Conservation (phyloP, 1,140 invertebrate species). For the Zaprionus africanus region DNA sequence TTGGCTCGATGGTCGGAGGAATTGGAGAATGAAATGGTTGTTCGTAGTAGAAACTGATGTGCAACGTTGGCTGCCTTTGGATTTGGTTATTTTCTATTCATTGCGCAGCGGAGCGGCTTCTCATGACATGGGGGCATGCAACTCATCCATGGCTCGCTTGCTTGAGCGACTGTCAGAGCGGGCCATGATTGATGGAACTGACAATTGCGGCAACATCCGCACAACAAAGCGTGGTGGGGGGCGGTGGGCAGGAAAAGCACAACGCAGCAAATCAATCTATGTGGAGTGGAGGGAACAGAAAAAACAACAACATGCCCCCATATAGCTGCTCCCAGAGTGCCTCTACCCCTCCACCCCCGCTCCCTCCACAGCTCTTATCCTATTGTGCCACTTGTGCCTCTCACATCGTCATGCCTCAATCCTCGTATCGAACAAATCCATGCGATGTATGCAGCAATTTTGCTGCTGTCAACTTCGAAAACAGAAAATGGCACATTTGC, state of each 20-base stretch:
- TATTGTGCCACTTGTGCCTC: background rate
- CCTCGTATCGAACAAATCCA: slow-evolving; percentile 9
- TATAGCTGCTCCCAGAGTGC: background rate
- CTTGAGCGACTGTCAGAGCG: slow-evolving; percentile 57
- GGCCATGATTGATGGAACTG: slow-evolving; percentile 70
- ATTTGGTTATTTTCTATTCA: slow-evolving; percentile 10
- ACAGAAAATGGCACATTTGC: slow-evolving; percentile 80
- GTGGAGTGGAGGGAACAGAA: background rate
- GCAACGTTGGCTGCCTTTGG: background rate
- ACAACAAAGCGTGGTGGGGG: slow-evolving; percentile 12
- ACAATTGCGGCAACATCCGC: slow-evolving; percentile 68
- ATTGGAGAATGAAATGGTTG: too few species aligned
- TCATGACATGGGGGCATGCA: slow-evolving; percentile 12
- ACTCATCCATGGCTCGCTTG: slow-evolving; percentile 16
- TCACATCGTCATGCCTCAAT: background rate
- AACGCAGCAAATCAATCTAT: slow-evolving; percentile 19
- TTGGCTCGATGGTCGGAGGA: too few species aligned
- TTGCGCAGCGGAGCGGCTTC: background rate
- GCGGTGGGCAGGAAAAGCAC: slow-evolving; percentile 18
- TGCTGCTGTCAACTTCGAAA: slow-evolving; percentile 79
- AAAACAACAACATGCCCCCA: background rate
- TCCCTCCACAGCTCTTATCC: background rate
- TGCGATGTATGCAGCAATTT: slow-evolving; percentile 71
- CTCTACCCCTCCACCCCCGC: background rate
- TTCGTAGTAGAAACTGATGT: background rate